These are phyloP conservation scores for Poecilobothrus nobilitatus DNA, from an alignment of 2,888 invertebrate genomes.

Conservation along the genomic window DNA sequence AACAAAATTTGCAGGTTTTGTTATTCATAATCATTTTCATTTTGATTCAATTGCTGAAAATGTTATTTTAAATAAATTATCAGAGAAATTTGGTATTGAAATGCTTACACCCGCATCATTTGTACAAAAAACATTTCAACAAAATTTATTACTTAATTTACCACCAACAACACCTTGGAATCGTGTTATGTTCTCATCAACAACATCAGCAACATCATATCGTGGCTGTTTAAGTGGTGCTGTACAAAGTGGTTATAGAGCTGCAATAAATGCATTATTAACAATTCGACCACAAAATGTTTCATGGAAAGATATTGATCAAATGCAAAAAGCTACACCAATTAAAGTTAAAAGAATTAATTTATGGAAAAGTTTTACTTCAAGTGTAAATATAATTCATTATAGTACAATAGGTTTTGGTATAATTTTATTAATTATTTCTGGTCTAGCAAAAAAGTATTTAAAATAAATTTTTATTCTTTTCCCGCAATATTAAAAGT, in stretches of 20 bases:
- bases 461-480: too few relatives aligned
- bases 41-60: slow-evolving; percentile 21
- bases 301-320: slow-evolving; percentile 35
- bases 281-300: slow-evolving; percentile 37
- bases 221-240: slow-evolving; percentile 40
- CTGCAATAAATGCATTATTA: slow-evolving; percentile 35
- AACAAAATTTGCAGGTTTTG: slow-evolving; percentile 29
- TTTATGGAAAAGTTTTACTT: slow-evolving; percentile 11
- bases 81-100: slow-evolving; percentile 31
- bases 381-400: not conserved
- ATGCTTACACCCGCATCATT: slow-evolving; percentile 31
- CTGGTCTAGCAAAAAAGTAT: not conserved
- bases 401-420: not conserved
- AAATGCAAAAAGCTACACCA: slow-evolving; percentile 28
- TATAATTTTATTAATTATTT: not conserved
- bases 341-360: slow-evolving; percentile 17
- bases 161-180: slow-evolving; percentile 35
- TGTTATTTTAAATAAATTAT: slow-evolving; percentile 28
- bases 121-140: slow-evolving; percentile 28
- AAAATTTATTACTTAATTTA: slow-evolving; percentile 25
- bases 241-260: slow-evolving; percentile 38
- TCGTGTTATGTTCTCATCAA: slow-evolving; percentile 38
- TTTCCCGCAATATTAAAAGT: too few relatives aligned
- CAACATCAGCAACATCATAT: slow-evolving; percentile 32
- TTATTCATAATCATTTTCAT: slow-evolving; percentile 30